Evolutionary conservation across 2,888 invertebrate species (phyloP), one percentile per base, ranked within the genome.

Genomic region (Oasisia sp.): DNA sequence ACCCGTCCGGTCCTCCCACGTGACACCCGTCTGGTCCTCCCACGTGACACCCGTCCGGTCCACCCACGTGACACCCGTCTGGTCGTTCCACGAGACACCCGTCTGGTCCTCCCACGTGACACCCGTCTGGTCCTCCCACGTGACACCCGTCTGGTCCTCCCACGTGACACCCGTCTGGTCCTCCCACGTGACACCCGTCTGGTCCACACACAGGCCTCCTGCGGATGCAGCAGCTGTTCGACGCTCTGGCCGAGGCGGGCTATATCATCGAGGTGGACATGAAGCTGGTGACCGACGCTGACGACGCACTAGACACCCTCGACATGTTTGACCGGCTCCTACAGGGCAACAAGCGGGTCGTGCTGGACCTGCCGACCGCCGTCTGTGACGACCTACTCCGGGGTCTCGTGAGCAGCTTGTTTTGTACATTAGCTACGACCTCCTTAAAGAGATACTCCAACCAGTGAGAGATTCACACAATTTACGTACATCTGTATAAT

Each of bases 181-280:
- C 38, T 38, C 38, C 38, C 38, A 38, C 4, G 38, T 38, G 38
- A 38, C 38, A 38, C 38, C 38, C 27, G 74, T 19, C 27, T 74
- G 27, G 50, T 50, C 27, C 7, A n/a, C 74, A n/a, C n/a, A 74
- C 27, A 99, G 99, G 99, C 95, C 97, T 99, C 94, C 97, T 98
- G 94, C 97, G 99, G 94, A 97, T 99, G 92, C 99, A 99, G 96
- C 98, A 98, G 97, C 98, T 99, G 94, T 99, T 99, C 96, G 98
- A 99, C 97, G 98, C 98, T 91, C 97, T 99, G 96, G 97, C 97
- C 94, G 98, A 98, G 7, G 98, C 98, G 91, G 98, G 97, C 98
- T 92, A 89, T 92, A 92, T 11, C 90, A 93, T 95, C 32, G 91
- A 93, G 91, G 92, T 92, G 90, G 92, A 93, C 91, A 91, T 93